Conservation (phyloP, 2,888 invertebrate genomes). For the Heliconius ismenius region DNA sequence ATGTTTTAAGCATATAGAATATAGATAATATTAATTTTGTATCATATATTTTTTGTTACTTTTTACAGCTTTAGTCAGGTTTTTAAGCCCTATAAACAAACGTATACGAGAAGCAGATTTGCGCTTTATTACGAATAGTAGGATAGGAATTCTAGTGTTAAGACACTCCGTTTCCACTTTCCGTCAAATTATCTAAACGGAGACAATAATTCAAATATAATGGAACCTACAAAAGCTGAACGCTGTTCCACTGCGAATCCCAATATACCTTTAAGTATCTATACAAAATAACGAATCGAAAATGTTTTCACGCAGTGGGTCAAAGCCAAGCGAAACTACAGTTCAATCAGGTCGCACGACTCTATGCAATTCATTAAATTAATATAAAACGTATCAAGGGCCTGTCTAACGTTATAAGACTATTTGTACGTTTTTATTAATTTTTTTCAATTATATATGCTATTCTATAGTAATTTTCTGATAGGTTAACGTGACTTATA, state of each 20-base stretch:
- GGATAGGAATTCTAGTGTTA: no score
- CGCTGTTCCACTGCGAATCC: no score
- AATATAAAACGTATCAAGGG: slow-evolving; percentile 16
- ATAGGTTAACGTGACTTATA: slow-evolving; percentile 1
- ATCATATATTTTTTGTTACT: background rate
- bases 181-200: no score
- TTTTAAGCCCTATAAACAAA: no score
- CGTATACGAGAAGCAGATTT: no score
- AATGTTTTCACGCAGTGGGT: slow-evolving; percentile 34
- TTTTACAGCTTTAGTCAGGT: background rate
- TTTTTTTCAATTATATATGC: background rate
- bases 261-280: background rate
- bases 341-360: slow-evolving; percentile 45
- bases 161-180: no score
- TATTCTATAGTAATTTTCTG: slow-evolving; percentile 1
- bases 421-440: background rate
- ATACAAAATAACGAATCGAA: background rate
- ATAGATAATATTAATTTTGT: background rate
- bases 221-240: no score
- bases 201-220: no score
- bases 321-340: slow-evolving; percentile 29
- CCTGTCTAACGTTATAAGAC: background rate
- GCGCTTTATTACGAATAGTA: no score
- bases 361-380: slow-evolving; percentile 18
- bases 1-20: background rate